Evolutionary conservation across 2,797 vertebrate genomes (phyloP).

Genomic region (Galagoides demidoff): DNA sequence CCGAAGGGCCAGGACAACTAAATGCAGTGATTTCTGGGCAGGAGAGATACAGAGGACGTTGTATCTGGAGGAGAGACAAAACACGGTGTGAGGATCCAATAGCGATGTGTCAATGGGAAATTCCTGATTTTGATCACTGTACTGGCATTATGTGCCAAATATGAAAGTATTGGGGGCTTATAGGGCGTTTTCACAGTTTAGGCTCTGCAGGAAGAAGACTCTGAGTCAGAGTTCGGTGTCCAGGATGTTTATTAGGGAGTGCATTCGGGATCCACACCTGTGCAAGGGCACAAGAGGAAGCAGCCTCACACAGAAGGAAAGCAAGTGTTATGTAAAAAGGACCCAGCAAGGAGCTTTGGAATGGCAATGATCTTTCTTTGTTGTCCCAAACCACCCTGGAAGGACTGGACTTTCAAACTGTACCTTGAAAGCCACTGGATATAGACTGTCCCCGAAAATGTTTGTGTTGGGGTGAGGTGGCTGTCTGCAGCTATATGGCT

Average conservation of each 20-base stretch:
- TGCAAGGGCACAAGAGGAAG: slow-evolving; percentile 19
- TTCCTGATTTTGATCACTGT: not conserved
- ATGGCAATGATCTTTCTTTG: not conserved
- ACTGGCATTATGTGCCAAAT: not conserved
- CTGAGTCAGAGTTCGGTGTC: slow-evolving; percentile 70
- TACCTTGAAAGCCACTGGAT: not conserved
- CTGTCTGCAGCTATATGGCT: not conserved
- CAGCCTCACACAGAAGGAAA: not conserved
- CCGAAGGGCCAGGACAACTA: not conserved
- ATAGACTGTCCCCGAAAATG: not conserved
- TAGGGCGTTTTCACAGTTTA: not conserved
- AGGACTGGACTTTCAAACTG: slow-evolving; percentile 19
- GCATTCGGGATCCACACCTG: slow-evolving; percentile 38
- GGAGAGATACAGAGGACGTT: not conserved
- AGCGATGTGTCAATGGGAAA: not conserved
- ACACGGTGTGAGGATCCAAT: not conserved
- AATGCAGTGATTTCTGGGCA: slow-evolving; percentile 7
- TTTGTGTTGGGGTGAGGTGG: not conserved
- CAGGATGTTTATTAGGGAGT: slow-evolving; percentile 64
- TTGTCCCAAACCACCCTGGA: not conserved
- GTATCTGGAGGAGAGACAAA: not conserved
- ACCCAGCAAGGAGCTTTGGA: not conserved
- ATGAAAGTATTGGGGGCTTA: not conserved
- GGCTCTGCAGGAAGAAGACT: slow-evolving; percentile 42
- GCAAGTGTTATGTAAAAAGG: not conserved